phyloP scores from a whole-genome alignment of 2,113 vertebrate genomes.

The Monopterus albus region DNA sequence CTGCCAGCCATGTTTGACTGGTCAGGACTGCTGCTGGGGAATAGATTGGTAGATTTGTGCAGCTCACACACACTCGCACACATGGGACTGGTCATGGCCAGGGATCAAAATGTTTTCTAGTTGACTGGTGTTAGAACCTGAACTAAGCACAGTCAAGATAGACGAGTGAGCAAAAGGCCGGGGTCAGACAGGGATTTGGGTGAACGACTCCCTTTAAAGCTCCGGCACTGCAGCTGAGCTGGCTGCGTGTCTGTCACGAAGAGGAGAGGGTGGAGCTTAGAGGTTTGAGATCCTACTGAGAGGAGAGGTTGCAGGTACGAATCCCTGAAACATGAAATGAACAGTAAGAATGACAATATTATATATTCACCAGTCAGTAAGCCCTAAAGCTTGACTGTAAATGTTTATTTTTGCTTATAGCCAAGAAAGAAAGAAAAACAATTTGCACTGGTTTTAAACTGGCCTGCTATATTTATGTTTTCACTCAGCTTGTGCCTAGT shows the following conservation, averaged over 20 bases:
- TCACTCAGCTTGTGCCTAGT: too few species aligned
- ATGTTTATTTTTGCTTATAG: too few species aligned
- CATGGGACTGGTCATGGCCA: constrained; percentile 48
- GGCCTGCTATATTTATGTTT: too few species aligned
- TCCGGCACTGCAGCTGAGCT: constrained; percentile 38
- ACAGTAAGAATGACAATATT: too few species aligned
- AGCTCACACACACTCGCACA: constrained; percentile 54
- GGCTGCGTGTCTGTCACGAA: constrained; percentile 18
- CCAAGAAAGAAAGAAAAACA: too few species aligned
- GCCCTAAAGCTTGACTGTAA: too few species aligned
- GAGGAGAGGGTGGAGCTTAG: not conserved
- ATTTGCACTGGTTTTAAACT: too few species aligned
- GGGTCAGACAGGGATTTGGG: constrained; percentile 67
- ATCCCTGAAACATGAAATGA: too few species aligned
- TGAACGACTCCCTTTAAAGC: constrained; percentile 63
- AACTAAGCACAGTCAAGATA: constrained; percentile 39
- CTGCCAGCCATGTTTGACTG: constrained; percentile 68
- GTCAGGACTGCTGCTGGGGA: constrained; percentile 52
- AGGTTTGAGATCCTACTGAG: not conserved
- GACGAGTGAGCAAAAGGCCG: constrained; percentile 37
- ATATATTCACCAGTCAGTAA: too few species aligned
- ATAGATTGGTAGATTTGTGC: constrained; percentile 73
- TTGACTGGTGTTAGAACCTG: constrained; percentile 69
- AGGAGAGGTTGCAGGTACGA: constrained; percentile 4
- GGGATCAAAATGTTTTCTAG: constrained; percentile 68